A percentile compares a stretch with the other conserved stretches of the same genome.
These are phyloP conservation scores for Gryllus longicercus DNA, from an alignment of 2,888 invertebrate genomes.

Conservation along the genomic window DNA sequence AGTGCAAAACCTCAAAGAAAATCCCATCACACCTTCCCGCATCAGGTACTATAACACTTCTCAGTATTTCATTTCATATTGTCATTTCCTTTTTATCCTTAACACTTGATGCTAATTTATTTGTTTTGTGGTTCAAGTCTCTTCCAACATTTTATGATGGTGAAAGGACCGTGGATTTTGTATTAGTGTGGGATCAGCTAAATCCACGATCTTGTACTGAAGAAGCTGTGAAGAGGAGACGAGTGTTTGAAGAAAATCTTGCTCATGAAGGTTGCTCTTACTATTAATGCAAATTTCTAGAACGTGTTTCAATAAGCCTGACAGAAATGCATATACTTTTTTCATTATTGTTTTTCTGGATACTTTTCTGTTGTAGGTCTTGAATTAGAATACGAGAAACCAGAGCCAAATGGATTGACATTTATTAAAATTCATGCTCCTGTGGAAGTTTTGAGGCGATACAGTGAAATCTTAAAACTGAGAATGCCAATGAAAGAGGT, in stretches of 20 bases:
- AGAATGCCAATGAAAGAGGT: slow-evolving; percentile 92
- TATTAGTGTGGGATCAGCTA: slow-evolving; percentile 69
- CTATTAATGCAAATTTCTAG: too few relatives aligned
- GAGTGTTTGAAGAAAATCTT: slow-evolving; percentile 70
- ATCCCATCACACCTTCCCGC: too few relatives aligned
- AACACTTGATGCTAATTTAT: too few relatives aligned
- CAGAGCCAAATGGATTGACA: slow-evolving; percentile 64
- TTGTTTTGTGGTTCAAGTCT: too few relatives aligned
- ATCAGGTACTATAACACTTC: too few relatives aligned
- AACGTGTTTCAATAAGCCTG: neutral
- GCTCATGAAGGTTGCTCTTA: slow-evolving; percentile 52
- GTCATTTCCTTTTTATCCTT: too few relatives aligned
- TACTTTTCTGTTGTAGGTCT: slow-evolving; percentile 51
- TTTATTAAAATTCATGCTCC: slow-evolving; percentile 90
- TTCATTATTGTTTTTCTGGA: slow-evolving; percentile 10
- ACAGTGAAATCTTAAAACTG: slow-evolving; percentile 87
- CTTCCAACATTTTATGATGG: slow-evolving; percentile 60
- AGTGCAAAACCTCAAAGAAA: too few relatives aligned
- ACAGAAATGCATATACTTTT: neutral
- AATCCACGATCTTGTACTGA: slow-evolving; percentile 44
- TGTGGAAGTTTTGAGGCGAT: slow-evolving; percentile 73
- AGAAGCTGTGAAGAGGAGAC: slow-evolving; percentile 49
- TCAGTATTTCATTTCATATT: too few relatives aligned
- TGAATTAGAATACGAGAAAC: slow-evolving; percentile 66
- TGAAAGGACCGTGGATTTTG: slow-evolving; percentile 69